Evolutionary conservation across 2,113 vertebrate genomes (phyloP), one percentile per base, ranked within the genome.

Genomic region (Centropus bengalensis): DNA sequence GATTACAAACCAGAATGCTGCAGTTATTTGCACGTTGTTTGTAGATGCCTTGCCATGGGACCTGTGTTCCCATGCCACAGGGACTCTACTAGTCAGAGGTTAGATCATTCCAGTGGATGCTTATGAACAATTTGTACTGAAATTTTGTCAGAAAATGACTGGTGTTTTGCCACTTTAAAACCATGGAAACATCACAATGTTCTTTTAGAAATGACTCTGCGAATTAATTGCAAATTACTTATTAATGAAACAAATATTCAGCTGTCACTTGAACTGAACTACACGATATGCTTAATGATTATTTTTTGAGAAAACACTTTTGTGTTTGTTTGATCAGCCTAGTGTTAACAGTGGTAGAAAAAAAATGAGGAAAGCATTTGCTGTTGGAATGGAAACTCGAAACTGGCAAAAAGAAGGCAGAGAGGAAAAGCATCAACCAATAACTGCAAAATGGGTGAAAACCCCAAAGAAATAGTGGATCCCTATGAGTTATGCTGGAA

Each of bases 201-300:
- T 93, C 93, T 74, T 96, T 88, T 82, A 81, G 85, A 85, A 96
- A 96, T 83, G 93, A 93, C 77, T 96, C 79, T 23, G 23, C 4
- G 52, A 96, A 97, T 96, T 97, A 97, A 97, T 97, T 96, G 91
- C 92, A 90, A 96, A 96, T 97, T 91, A 97, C 91, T 95, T 97
- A 97, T 97, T 97, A 96, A 96, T 97, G 93, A 96, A 97, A 96
- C 93, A 97, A 96, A 96, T 97, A 96, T 88, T 95, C 91, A 93
- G 92, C 94, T 97, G 97, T 97, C 97, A 96, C 89, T 95, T 75
- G 93, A 94, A 75, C 91, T 86, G 81, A 96, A 93, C 91, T 74
- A 11, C 89, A 52, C 12, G 19, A 89, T 96, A 84, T 2, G 62
- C 89, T 88, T 94, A 95, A 94, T 95, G 95, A 94, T 91, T 97